Conservation (phyloP, 1,140 invertebrate species). For the Cyphomyrmex costatus region DNA sequence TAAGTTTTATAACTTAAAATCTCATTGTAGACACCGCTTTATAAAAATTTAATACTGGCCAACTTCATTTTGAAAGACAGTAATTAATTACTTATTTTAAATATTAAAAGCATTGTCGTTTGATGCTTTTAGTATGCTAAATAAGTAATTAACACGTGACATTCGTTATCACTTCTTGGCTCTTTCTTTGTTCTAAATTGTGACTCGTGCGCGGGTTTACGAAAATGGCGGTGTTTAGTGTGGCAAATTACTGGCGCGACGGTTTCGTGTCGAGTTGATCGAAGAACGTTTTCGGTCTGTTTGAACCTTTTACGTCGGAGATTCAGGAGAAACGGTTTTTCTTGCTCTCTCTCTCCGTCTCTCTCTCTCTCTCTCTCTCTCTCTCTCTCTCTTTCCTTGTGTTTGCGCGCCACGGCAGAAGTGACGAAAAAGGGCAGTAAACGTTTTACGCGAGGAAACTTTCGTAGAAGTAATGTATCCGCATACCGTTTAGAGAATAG, state of each 20-base stretch:
- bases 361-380: not conserved
- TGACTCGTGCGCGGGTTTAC: not conserved
- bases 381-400: not conserved
- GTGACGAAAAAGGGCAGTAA: slow-evolving; percentile 72
- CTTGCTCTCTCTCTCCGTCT: slow-evolving; percentile 3
- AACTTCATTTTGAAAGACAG: too few species aligned
- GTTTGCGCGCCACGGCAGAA: slow-evolving; percentile 47
- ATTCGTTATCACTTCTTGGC: slow-evolving; percentile 1
- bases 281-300: slow-evolving; percentile 49
- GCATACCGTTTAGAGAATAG: slow-evolving; percentile 70
- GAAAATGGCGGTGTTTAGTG: slow-evolving; percentile 50
- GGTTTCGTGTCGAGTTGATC: slow-evolving; percentile 63
- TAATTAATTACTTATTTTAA: too few species aligned
- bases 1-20: too few species aligned
- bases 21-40: too few species aligned
- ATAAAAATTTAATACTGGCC: not conserved
- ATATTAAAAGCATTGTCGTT: too few species aligned
- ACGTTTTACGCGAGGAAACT: slow-evolving; percentile 69
- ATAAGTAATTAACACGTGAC: not conserved
- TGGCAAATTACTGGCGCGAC: slow-evolving; percentile 53
- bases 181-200: not conserved
- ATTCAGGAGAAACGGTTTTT: slow-evolving; percentile 52
- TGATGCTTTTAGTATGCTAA: too few species aligned
- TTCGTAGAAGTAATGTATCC: slow-evolving; percentile 72
- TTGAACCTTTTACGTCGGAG: slow-evolving; percentile 55